phyloP scores from a whole-genome alignment of 1,140 invertebrate genomes.

The Dysdera silvatica region DNA sequence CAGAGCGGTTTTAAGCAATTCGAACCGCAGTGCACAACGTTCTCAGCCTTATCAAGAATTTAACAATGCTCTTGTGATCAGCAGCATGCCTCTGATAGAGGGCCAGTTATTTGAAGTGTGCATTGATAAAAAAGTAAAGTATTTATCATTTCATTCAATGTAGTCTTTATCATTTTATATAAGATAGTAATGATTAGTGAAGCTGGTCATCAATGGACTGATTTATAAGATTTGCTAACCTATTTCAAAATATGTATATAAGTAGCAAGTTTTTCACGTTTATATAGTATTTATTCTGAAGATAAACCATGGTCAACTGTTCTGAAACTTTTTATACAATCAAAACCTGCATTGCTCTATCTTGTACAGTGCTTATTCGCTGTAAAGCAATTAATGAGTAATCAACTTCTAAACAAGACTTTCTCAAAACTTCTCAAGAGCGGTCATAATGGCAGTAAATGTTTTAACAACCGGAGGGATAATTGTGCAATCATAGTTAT shows the following conservation, averaged over 20 bases:
- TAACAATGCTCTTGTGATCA: constrained; percentile 92
- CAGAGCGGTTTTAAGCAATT: constrained; percentile 67
- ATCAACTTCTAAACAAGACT: too few relatives aligned
- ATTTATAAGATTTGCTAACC: not conserved
- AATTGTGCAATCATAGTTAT: too few relatives aligned
- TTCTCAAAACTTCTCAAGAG: too few relatives aligned
- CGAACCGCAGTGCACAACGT: constrained; percentile 69
- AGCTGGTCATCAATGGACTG: not conserved
- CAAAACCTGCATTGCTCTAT: too few relatives aligned
- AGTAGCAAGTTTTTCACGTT: not conserved
- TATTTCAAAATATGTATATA: not conserved
- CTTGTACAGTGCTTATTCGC: too few relatives aligned
- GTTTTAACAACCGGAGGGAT: too few relatives aligned
- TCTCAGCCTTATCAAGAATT: constrained; percentile 75
- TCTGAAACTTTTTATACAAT: too few relatives aligned
- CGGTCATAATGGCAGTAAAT: too few relatives aligned
- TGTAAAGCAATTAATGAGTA: too few relatives aligned
- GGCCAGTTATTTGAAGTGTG: constrained; percentile 78
- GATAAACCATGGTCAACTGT: too few relatives aligned
- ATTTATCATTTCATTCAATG: not conserved
- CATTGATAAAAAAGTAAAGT: constrained; percentile 66
- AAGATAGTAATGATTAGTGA: not conserved
- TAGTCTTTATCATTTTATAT: not conserved
- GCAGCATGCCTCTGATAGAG: constrained; percentile 70
- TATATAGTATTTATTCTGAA: not conserved